Evolutionary conservation across 1,140 invertebrate species (phyloP).

Genomic region (Ceratosolen solmsi): DNA sequence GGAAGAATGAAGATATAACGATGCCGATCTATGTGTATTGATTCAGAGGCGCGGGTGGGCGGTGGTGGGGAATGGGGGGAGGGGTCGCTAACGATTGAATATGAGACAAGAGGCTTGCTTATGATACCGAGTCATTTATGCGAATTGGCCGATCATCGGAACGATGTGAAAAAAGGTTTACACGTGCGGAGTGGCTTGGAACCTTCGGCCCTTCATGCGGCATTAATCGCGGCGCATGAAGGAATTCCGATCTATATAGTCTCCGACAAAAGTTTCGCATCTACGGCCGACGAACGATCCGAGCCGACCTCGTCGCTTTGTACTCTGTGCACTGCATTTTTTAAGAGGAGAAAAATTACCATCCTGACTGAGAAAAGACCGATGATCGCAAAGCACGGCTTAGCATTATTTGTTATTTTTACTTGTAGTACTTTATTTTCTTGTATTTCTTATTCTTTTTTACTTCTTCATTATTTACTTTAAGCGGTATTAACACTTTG

Average conservation of each 20-base stretch:
- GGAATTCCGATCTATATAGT: conserved; percentile 8
- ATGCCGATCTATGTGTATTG: conserved; percentile 13
- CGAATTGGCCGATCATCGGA: conserved; percentile 29
- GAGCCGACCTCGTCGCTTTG: neutral
- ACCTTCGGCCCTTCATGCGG: neutral
- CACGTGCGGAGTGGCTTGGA: neutral
- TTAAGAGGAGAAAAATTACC: neutral
- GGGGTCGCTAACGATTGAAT: neutral
- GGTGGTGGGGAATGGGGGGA: neutral
- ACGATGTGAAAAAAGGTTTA: conserved; percentile 3
- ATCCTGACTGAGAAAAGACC: no score
- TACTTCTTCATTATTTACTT: no score
- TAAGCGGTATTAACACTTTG: no score
- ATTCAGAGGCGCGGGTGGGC: neutral
- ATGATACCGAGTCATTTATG: conserved; percentile 34
- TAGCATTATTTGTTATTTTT: no score
- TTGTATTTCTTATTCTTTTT: no score
- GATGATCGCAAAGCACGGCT: no score
- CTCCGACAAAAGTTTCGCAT: neutral
- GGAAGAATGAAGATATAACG: neutral
- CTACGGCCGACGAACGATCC: neutral
- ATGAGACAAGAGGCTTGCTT: conserved; percentile 8
- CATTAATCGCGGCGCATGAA: conserved; percentile 3
- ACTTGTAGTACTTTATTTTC: no score
- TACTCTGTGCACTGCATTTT: neutral